Evolutionary conservation across 2,113 vertebrate genomes (phyloP).

Genomic region (Archilochus colubris): DNA sequence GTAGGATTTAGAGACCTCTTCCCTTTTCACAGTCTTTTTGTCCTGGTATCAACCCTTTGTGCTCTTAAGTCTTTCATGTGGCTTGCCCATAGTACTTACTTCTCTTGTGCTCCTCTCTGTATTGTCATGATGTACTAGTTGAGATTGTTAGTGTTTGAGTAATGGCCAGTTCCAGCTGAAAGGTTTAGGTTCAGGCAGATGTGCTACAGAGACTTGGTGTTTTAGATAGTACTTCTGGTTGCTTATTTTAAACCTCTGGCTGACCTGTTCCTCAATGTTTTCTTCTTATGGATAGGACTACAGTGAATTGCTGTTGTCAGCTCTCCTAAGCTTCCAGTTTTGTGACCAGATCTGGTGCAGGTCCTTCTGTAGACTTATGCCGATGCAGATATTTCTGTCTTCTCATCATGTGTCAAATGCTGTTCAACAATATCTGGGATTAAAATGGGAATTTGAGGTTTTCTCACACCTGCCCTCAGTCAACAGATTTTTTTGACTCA

Average conservation of each 20-base stretch:
- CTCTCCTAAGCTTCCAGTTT: background rate
- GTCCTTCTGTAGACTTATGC: background rate
- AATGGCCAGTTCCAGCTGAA: slow-evolving; percentile 20
- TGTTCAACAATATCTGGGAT: background rate
- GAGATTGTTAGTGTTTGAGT: background rate
- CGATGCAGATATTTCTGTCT: background rate
- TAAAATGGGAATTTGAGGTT: background rate
- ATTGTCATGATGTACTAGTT: background rate
- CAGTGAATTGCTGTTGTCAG: background rate
- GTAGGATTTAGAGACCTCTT: background rate
- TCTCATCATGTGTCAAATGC: background rate
- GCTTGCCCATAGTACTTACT: background rate
- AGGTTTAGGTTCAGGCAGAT: background rate
- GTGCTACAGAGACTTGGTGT: background rate
- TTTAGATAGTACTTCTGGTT: slow-evolving; percentile 35
- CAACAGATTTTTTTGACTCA: background rate
- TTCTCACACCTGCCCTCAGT: background rate
- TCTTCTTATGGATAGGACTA: background rate
- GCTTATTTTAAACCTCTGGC: background rate
- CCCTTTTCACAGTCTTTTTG: background rate
- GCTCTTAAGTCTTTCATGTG: background rate
- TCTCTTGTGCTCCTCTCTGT: background rate
- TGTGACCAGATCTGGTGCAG: background rate
- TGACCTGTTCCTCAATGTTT: background rate
- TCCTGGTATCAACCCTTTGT: background rate